Evolutionary conservation across 2,113 vertebrate genomes (phyloP).

Genomic region (Gavialis gangeticus): DNA sequence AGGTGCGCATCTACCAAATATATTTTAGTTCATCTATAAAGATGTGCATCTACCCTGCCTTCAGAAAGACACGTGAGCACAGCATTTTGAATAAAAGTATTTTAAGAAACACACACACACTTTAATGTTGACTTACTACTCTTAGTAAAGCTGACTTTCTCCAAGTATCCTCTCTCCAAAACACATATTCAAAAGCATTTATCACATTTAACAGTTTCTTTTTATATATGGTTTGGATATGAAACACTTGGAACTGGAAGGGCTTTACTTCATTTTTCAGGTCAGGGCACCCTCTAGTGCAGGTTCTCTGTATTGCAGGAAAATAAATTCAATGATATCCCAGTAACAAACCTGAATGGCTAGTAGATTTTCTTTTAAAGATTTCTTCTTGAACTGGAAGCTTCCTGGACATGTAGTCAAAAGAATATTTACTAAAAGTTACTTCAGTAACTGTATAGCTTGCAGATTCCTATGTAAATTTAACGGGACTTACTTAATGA

Average conservation of each 20-base stretch:
- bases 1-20: no score
- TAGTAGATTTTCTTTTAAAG: background rate
- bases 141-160: no score
- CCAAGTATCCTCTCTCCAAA: no score
- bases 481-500: background rate
- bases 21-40: no score
- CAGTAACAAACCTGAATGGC: background rate
- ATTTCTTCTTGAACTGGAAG: background rate
- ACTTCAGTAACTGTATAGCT: no score
- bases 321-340: background rate
- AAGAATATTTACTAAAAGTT: no score
- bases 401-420: background rate
- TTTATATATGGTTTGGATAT: background rate
- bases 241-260: background rate
- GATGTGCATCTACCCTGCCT: no score
- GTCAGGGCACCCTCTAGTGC: conserved; percentile 68
- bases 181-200: no score
- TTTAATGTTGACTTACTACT: no score
- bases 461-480: background rate
- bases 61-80: no score
- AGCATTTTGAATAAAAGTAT: no score
- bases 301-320: conserved; percentile 26
- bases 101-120: no score
- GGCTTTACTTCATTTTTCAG: background rate
- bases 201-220: background rate